A percentile compares a stretch with the other conserved stretches of the same genome.
These are phyloP conservation scores for Sciurus vulgaris DNA, from an alignment of 2,797 vertebrate genomes.

Conservation along the genomic window DNA sequence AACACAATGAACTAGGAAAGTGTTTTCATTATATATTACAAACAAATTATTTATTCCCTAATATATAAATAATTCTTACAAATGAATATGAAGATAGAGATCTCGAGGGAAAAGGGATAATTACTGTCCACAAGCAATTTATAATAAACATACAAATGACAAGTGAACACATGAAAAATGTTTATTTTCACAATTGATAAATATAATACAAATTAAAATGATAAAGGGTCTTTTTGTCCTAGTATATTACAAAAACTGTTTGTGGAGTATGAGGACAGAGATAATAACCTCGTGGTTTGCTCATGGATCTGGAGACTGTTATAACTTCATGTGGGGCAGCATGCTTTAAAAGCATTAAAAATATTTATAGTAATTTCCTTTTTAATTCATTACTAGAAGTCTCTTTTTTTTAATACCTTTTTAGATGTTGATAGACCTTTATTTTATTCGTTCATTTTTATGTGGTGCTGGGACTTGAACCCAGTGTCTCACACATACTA, in stretches of 20 bases:
- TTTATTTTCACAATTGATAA: neutral
- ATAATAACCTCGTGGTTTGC: neutral
- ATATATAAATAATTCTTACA: constrained; percentile 1
- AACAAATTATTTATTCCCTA: constrained; percentile 8
- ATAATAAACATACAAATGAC: neutral
- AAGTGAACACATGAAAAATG: neutral
- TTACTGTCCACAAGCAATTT: neutral
- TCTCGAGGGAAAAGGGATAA: neutral
- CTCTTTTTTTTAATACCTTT: too few relatives aligned
- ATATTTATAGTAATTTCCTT: neutral
- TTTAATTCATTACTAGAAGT: constrained; percentile 32
- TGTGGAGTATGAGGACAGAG: neutral
- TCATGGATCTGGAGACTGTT: neutral
- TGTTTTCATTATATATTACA: neutral
- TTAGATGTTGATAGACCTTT: too few relatives aligned
- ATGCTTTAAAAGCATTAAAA: constrained; percentile 18
- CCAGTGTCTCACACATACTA: too few relatives aligned
- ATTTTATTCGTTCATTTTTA: too few relatives aligned
- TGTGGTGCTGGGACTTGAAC: too few relatives aligned
- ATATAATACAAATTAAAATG: neutral
- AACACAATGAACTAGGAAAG: constrained; percentile 18
- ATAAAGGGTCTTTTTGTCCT: neutral
- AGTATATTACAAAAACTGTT: neutral
- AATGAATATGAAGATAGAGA: neutral
- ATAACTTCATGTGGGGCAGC: neutral